Conservation (phyloP, 2,888 invertebrate genomes). For the Synergus itoensis region DNA sequence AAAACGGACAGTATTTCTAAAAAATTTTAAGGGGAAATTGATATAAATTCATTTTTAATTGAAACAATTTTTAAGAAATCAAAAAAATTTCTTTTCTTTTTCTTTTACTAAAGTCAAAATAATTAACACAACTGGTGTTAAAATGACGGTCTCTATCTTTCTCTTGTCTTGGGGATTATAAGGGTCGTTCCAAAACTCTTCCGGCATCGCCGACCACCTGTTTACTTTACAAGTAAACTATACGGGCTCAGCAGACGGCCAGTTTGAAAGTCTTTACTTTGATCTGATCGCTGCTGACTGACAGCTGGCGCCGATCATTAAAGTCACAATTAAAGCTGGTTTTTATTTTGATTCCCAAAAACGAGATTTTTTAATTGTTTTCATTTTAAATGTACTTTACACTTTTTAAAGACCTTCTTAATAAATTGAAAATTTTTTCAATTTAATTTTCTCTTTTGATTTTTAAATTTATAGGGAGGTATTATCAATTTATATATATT, state of each 20-base stretch:
- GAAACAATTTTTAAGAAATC: neutral
- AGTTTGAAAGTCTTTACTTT: neutral
- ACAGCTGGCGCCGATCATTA: constrained; percentile 22
- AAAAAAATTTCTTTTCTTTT: neutral
- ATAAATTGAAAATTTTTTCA: too few relatives aligned
- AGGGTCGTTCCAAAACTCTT: constrained; percentile 34
- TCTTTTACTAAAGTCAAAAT: neutral
- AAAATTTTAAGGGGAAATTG: neutral
- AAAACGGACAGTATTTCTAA: too few relatives aligned
- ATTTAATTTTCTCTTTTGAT: too few relatives aligned
- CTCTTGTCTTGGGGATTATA: constrained; percentile 30
- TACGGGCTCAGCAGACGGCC: constrained; percentile 3
- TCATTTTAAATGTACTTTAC: neutral
- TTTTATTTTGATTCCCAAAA: neutral
- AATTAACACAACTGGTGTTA: constrained; percentile 6
- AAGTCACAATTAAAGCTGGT: neutral
- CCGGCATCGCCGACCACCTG: constrained; percentile 28
- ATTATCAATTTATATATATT: neutral
- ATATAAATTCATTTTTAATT: neutral
- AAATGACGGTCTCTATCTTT: constrained; percentile 24
- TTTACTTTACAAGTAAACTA: constrained; percentile 39
- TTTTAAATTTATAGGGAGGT: too few relatives aligned
- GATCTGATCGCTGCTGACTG: constrained; percentile 19
- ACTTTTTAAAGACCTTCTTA: too few relatives aligned
- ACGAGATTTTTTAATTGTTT: neutral